Conservation (phyloP, 2,113 vertebrate species). For the Craseonycteris thonglongyai region DNA sequence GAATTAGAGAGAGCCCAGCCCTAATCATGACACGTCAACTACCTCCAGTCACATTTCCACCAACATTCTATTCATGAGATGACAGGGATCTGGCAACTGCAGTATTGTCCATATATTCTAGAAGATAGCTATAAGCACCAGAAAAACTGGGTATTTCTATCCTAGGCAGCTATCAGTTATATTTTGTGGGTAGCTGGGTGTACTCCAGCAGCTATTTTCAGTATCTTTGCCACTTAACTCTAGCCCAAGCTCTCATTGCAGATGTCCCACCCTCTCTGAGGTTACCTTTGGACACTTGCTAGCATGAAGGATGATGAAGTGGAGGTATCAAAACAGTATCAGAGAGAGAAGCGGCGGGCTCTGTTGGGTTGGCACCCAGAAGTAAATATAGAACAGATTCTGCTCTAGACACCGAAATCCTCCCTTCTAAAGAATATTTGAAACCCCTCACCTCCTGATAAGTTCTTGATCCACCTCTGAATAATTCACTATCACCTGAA, state of each 20-base stretch:
- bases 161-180: background rate
- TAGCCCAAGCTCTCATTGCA: background rate
- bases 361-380: background rate
- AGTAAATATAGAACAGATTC: background rate
- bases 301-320: background rate
- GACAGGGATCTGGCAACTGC: background rate
- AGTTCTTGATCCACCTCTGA: background rate
- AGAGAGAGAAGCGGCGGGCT: background rate
- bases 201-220: rapidly evolving
- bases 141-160: background rate
- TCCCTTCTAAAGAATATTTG: background rate
- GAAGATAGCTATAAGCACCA: background rate
- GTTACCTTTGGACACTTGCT: background rate
- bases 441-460: background rate
- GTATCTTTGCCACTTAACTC: background rate
- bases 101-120: background rate
- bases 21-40: background rate
- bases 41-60: too few relatives aligned
- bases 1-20: background rate
- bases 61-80: background rate
- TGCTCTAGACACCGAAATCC: background rate
- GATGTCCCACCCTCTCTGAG: background rate
- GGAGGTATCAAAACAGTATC: background rate
- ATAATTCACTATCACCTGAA: background rate
- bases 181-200: background rate